phyloP scores from a whole-genome alignment of 1,140 invertebrate species.

The Coptotermes formosanus region DNA sequence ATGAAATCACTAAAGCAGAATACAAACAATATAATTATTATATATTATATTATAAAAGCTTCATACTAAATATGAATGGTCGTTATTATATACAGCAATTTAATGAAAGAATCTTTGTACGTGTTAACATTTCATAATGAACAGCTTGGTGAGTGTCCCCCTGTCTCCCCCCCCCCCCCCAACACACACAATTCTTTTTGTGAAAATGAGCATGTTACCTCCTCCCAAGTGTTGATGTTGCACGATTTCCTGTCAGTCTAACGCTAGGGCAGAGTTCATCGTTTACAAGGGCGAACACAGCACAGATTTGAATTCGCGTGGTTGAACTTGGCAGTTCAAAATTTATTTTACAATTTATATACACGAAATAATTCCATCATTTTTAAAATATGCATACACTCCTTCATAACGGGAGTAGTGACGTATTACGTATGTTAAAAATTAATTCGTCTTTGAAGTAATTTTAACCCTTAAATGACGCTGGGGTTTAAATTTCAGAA shows the following conservation, averaged over 20 bases:
- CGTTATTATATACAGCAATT: constrained; percentile 27
- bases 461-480: neutral
- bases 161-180: neutral
- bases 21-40: constrained; percentile 2
- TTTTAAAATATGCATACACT: neutral
- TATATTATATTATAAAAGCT: constrained; percentile 21
- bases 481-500: too few relatives aligned
- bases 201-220: neutral
- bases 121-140: constrained; percentile 28
- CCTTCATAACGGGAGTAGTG: neutral
- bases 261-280: neutral
- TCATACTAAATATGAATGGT: constrained; percentile 24
- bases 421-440: neutral
- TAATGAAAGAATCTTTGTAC: constrained; percentile 27
- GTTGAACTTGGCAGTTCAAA: neutral
- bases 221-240: neutral
- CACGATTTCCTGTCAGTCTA: neutral
- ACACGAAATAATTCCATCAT: neutral
- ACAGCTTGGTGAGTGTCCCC: neutral
- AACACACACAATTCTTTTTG: neutral
- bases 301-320: neutral
- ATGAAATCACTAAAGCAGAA: neutral
- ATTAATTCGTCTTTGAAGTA: neutral
- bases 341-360: neutral
- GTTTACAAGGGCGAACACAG: neutral